A percentile compares a stretch with the other conserved stretches of the same genome.
phyloP scores from a whole-genome alignment of 1,140 invertebrate species.

The Trichonephila clavipes region DNA sequence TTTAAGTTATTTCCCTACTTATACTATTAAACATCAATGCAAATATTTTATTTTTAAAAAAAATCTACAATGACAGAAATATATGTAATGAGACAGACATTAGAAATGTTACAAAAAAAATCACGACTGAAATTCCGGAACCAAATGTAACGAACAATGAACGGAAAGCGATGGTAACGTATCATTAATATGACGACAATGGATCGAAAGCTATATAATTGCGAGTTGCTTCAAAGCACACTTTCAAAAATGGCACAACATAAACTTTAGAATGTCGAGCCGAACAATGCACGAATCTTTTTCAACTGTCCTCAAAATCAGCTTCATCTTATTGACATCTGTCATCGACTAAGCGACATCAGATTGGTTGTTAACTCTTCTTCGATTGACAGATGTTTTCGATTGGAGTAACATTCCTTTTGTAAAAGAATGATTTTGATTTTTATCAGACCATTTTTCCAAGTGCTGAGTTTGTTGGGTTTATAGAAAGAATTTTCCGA shows the following conservation, averaged over 20 bases:
- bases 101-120: too few species aligned
- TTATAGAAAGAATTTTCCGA: not conserved
- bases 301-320: not conserved
- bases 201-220: not conserved
- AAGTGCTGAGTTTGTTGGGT: not conserved
- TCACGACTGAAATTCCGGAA: too few species aligned
- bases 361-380: not conserved
- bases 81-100: too few species aligned
- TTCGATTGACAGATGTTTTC: not conserved
- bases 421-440: not conserved
- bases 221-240: not conserved
- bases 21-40: too few species aligned
- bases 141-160: not conserved
- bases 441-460: not conserved
- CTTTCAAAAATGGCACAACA: not conserved
- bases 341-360: not conserved
- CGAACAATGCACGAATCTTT: not conserved
- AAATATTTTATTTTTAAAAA: too few species aligned
- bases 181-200: not conserved
- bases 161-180: not conserved
- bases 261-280: not conserved
- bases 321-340: not conserved
- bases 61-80: too few species aligned
- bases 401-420: not conserved
- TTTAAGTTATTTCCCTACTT: too few species aligned